phyloP scores from a whole-genome alignment of 1,140 invertebrate species.

The Sipha flava region DNA sequence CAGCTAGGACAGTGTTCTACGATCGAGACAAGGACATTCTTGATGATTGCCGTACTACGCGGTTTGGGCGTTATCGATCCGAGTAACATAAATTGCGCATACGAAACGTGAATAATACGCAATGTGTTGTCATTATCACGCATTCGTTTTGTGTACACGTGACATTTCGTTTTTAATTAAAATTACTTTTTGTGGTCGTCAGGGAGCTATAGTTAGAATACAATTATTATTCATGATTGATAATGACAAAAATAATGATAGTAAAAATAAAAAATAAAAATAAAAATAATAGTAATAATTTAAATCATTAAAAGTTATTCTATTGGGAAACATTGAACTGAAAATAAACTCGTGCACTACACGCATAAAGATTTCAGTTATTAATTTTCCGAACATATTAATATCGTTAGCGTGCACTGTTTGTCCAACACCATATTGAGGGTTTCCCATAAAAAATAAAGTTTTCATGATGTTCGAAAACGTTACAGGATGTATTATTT shows the following conservation, averaged over 20 bases:
- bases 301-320: background rate
- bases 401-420: background rate
- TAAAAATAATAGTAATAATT: background rate
- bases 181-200: background rate
- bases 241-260: no score
- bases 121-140: background rate
- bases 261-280: no score
- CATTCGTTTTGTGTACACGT: background rate
- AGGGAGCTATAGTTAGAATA: background rate
- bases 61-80: no score
- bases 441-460: background rate
- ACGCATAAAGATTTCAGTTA: background rate
- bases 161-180: background rate
- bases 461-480: no score
- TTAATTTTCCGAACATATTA: background rate
- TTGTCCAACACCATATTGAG: background rate
- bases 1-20: no score
- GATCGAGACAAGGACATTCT: no score
- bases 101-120: background rate
- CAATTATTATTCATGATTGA: background rate
- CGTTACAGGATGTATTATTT: no score
- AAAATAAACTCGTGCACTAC: background rate
- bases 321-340: background rate
- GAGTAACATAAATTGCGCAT: background rate
- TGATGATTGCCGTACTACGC: no score